Evolutionary conservation across 2,888 invertebrate species (phyloP), one percentile per base, ranked within the genome.

Genomic region (Andrena dorsata): DNA sequence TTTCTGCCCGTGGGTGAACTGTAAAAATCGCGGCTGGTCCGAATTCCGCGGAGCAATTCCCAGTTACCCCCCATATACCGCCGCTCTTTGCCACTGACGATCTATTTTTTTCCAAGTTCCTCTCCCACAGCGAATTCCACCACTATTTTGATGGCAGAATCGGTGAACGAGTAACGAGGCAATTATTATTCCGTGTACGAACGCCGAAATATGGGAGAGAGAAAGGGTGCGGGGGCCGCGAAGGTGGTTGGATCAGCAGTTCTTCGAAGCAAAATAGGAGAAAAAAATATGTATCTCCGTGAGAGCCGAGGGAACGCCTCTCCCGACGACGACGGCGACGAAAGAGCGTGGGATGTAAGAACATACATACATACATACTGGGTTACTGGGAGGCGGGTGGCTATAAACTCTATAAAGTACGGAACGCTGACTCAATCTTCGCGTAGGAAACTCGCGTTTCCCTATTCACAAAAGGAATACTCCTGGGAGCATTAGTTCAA

Each of bases 361-460:
- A 32, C 66, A 53, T 53, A 23, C 63, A 69, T 68, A 64, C 63
- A 69, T 71, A 68, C 66, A 64, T 56, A 26, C 65, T 41, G n/a
- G 16, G 80, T 77, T 83, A 80, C 61, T 32, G 41, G 23, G n/a
- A 66, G 70, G 51, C 20, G 85, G 35, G 60, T 76, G 76, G 66
- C 70, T 61, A 85, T 86, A 77, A 82, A 83, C 74, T 80, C 73
- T 61, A 80, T 80, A 82, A 70, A 76, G 61, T 66, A 82, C 60
- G 77, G 63, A 81, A 74, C 58, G 77, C 80, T 85, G 81, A 87
- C 68, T 76, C 81, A 78, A 87, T 82, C 71, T 82, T 75, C 66
- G 47, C 26, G 56, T 58, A 32, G 81, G 64, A 79, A 78, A 75
- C 41, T 72, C 35, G 49, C 47, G 53, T 81, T 70, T 83, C 35